Base-by-base conservation (phyloP, 2,888 invertebrate genomes). In the Drosophila macrospina region DNA sequence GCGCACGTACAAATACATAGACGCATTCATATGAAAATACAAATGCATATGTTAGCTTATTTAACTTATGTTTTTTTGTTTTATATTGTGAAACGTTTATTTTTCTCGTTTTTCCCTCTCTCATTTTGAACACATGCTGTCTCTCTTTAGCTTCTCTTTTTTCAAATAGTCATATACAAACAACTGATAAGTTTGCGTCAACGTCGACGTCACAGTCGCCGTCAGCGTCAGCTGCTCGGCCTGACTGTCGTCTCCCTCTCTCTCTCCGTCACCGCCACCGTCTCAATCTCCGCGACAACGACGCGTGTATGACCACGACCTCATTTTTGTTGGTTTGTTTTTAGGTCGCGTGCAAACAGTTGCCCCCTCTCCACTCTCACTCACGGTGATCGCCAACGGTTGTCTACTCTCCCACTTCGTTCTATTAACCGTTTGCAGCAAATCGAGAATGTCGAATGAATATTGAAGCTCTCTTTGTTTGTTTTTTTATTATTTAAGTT, bases 321-420 rank as follows among this genome's bases (percentile, higher is more conserved):
- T 67, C 73, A 85, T 69, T 81, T 52, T 59, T 67, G 42, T 64
- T 78, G 50, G 37, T 61, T 85, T 85, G 69, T 81, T 81, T 82
- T 73, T 85, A 82, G 86, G 83, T 81, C 83, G 86, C 80, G 77
- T 85, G 80, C 64, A 78, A 83, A 74, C 66, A 66, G 39, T 61
- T 50, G 37, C 26, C 30, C 20, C 28, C 26, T n/a, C 20, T 30
- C 6, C 42, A 6, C 34, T 7, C 45, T 4, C 30, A 13, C 20
- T 11, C 5, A 26, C 32, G 41, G 5, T 30, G 34, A 24, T 45
- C 24, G 5, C 11, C 20, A 41, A 41, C 11, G 16, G 45, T 30
- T 37, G 45, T 20, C 50, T 42, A 4, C 26, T 24, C 34, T 50
- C 41, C 32, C 47, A 26, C 15, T 59, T 13, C 10, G 26, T 24